A percentile compares a stretch with the other conserved stretches of the same genome.
These are phyloP conservation scores for Hydroisotoma schaefferi DNA, from an alignment of 2,888 invertebrate species.

Conservation along the genomic window DNA sequence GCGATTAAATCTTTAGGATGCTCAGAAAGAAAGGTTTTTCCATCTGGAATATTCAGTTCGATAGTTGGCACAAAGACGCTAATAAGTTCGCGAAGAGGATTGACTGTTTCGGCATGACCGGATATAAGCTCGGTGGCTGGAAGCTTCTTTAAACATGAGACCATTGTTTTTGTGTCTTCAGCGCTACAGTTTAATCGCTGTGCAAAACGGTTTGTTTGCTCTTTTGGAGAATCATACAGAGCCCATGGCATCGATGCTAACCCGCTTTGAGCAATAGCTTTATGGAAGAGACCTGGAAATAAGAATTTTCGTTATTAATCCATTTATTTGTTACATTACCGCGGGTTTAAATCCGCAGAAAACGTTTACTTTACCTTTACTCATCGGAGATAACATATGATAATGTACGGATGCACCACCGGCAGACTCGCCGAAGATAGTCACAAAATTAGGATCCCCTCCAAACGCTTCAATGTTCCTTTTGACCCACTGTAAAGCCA, in stretches of 20 bases:
- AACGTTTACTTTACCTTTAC: conserved; percentile 19
- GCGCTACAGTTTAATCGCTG: conserved; percentile 30
- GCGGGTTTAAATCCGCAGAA: too few species aligned
- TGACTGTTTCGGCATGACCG: conserved; percentile 25
- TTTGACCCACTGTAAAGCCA: conserved; percentile 26
- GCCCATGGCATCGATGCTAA: conserved; percentile 34
- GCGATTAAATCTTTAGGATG: conserved; percentile 24
- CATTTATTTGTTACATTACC: too few species aligned
- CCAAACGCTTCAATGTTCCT: conserved; percentile 23
- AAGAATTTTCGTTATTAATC: not conserved
- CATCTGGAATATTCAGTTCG: conserved; percentile 23
- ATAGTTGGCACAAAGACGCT: conserved; percentile 35
- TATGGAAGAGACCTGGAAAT: conserved; percentile 28
- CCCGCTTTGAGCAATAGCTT: conserved; percentile 35
- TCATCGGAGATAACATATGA: conserved; percentile 30
- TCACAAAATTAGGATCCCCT: conserved; percentile 20
- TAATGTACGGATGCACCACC: conserved; percentile 26
- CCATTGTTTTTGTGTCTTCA: conserved; percentile 18
- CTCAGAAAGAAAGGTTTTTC: conserved; percentile 24
- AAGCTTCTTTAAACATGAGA: conserved; percentile 28
- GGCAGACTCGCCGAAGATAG: conserved; percentile 20
- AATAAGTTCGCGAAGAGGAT: conserved; percentile 5
- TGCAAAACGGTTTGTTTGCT: conserved; percentile 33
- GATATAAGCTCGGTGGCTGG: conserved; percentile 25
- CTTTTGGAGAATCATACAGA: conserved; percentile 15